Evolutionary conservation across 2,888 invertebrate genomes (phyloP).

Genomic region (Gymnosoma rotundatum): DNA sequence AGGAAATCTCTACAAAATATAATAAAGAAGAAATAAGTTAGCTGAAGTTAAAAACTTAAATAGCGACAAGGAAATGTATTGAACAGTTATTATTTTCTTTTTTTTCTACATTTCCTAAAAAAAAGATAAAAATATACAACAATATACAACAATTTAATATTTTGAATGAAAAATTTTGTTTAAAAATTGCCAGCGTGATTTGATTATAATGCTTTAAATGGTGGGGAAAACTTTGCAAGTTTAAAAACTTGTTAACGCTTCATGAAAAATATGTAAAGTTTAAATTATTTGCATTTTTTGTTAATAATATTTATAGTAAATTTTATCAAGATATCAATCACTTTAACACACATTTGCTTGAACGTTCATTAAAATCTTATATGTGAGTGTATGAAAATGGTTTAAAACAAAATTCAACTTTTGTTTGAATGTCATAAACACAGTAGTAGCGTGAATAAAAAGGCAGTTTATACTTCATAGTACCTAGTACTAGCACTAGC

Average conservation of each 20-base stretch:
- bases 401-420: neutral
- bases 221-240: too few species aligned
- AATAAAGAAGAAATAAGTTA: constrained; percentile 46
- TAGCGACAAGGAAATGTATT: constrained; percentile 49
- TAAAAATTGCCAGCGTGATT: neutral
- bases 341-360: too few species aligned
- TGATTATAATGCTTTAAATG: neutral
- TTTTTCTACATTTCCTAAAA: constrained; percentile 25
- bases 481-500: too few species aligned
- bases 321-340: neutral
- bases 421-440: neutral
- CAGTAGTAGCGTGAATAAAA: too few species aligned
- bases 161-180: constrained; percentile 13
- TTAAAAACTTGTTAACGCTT: too few species aligned
- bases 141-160: constrained; percentile 7
- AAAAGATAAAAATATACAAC: neutral
- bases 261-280: too few species aligned
- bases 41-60: constrained; percentile 7
- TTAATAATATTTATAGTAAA: neutral
- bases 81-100: constrained; percentile 52
- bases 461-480: too few species aligned
- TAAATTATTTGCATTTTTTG: too few species aligned
- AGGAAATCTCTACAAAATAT: constrained; percentile 45
- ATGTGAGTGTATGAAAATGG: neutral
- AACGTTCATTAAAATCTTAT: too few species aligned